Base-by-base conservation (phyloP, 2,113 vertebrate species). In the Ranitomeya variabilis region DNA sequence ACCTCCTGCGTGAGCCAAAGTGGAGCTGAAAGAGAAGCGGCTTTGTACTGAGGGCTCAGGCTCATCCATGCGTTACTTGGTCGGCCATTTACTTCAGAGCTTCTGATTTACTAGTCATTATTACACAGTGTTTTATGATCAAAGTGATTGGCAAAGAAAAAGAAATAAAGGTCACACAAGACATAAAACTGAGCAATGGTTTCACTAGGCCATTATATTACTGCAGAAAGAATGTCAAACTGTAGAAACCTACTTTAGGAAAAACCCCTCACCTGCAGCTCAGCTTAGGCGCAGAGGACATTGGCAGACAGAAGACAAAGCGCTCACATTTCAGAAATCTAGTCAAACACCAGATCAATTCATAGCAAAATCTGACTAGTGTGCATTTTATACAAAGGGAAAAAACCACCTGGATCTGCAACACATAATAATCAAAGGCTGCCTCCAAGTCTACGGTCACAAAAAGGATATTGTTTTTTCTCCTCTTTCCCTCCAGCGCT, bases 381-480 rank as follows among this genome's bases (percentile, higher is more conserved):
- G 31, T 74, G 31, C 26, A 15, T 23, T 74, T 74, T 74, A 74
- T 45, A 31, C 16, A 26, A 74, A 45, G 37, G 37, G 37, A 45
- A 45, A 37, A 80, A 26, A 80, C 18, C n/a, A 80, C 37, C 79
- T 57, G 18, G 0, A 64, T 51, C 80, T 37, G 57, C 57, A 26
- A 64, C 12, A 21, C 19, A 60, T 45, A 66, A 45, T 66, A 69
- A 54, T 67, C 7, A 67, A 83, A 23, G 5, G 8, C 31, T 26
- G 54, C 55, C 54, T 81, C 26, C 21, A 3, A 26, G 18, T 19
- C 80, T 31, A 62, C 23, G 11, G 21, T 66, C 60, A 66, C n/a
- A 66, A 83, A 95, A 97, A 97, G 96, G 96, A 98, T 98, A 98
- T 98, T 98, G 96, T 95, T 97, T 99, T 95, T 99, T 95, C 93